A percentile compares a stretch with the other conserved stretches of the same genome.
phyloP scores from a whole-genome alignment of 2,113 vertebrate genomes.

The Seriola aureovittata region DNA sequence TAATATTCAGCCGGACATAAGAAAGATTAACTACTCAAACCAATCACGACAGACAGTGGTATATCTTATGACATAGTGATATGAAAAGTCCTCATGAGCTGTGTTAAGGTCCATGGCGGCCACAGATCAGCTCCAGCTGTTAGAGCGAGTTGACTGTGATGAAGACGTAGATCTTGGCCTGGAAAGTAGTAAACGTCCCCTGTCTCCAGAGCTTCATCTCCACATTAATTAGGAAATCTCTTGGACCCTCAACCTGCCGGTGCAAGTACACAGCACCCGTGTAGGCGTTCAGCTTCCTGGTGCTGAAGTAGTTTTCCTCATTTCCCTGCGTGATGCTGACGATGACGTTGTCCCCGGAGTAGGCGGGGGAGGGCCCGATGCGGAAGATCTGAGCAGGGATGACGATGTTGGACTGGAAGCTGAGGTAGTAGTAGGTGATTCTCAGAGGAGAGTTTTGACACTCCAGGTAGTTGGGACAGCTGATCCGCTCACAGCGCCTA shows the following conservation, averaged over 20 bases:
- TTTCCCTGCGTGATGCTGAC: constrained; percentile 91
- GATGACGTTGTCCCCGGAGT: constrained; percentile 92
- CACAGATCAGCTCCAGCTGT: constrained; percentile 39
- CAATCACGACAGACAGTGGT: constrained; percentile 14
- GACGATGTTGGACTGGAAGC: constrained; percentile 92
- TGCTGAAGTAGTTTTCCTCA: constrained; percentile 92
- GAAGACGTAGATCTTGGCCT: constrained; percentile 94
- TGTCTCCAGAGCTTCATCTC: constrained; percentile 97
- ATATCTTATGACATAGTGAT: constrained; percentile 24
- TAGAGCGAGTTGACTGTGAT: constrained; percentile 88
- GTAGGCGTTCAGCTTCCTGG: constrained; percentile 90
- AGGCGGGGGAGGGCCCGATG: constrained; percentile 93
- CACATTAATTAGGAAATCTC: constrained; percentile 91
- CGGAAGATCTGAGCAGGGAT: constrained; percentile 96
- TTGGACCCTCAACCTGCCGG: constrained; percentile 86
- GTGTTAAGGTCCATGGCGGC: constrained; percentile 35
- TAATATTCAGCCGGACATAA: constrained; percentile 12
- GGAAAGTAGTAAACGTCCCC: constrained; percentile 93
- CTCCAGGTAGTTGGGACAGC: constrained; percentile 89
- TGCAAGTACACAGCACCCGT: constrained; percentile 92
- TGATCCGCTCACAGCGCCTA: constrained; percentile 92
- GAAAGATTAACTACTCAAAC: constrained; percentile 13
- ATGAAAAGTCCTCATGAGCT: constrained; percentile 34
- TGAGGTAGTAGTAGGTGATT: constrained; percentile 95
- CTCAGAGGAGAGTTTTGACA: constrained; percentile 91